phyloP scores from a whole-genome alignment of 2,113 vertebrate species.

The Catharus fuscescens region DNA sequence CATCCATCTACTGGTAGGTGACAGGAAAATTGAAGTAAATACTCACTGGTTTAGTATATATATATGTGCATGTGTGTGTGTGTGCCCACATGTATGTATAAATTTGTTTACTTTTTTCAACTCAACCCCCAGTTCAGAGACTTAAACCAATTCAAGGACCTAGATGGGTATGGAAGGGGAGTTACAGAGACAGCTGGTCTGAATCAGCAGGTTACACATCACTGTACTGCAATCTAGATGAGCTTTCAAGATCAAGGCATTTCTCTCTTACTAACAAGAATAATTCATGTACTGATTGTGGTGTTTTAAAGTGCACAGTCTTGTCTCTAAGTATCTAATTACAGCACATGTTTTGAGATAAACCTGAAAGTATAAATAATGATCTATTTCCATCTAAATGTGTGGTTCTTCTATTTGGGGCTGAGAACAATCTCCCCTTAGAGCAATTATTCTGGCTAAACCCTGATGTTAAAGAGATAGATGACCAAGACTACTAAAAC shows the following conservation, averaged over 20 bases:
- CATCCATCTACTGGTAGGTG: not conserved
- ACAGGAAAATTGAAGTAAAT: not conserved
- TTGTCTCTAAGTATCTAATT: not conserved
- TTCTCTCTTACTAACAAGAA: not conserved
- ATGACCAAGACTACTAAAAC: not conserved
- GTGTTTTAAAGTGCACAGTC: not conserved
- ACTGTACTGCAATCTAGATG: not conserved
- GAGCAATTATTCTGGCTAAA: not conserved
- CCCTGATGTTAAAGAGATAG: not conserved
- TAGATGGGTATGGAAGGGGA: not conserved
- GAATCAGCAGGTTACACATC: not conserved
- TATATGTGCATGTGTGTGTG: fast-evolving
- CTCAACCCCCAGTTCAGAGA: not conserved
- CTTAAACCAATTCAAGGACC: not conserved
- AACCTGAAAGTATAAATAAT: not conserved
- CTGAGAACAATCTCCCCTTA: not conserved
- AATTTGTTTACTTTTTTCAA: not conserved
- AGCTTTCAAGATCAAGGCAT: not conserved
- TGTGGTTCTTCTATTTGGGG: not conserved
- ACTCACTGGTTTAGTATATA: not conserved
- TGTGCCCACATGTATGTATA: fast-evolving
- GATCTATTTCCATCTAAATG: not conserved
- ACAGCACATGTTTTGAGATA: not conserved
- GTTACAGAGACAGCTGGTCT: not conserved
- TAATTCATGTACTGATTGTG: not conserved